These are phyloP conservation scores for Pteropus alecto DNA, from an alignment of 2,113 vertebrate genomes.

Conservation along the genomic window DNA sequence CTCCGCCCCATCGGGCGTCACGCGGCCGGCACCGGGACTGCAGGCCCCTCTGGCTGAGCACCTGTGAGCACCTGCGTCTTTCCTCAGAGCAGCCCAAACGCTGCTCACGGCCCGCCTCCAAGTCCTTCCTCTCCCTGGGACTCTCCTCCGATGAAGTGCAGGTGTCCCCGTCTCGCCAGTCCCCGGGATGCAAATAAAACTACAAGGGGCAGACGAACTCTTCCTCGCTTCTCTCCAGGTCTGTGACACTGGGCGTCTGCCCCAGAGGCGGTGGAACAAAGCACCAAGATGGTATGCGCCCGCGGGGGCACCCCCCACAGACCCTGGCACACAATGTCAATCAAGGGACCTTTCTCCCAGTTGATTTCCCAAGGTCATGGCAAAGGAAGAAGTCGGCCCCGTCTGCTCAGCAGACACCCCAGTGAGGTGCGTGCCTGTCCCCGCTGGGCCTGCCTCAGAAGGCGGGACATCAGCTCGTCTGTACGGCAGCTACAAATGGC, in stretches of 20 bases:
- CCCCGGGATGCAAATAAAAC: background rate
- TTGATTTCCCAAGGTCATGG: background rate
- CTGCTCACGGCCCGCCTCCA: background rate
- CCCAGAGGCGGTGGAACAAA: background rate
- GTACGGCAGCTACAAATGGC: background rate
- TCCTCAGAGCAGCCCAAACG: background rate
- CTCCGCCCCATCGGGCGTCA: too few species aligned
- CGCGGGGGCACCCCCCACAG: background rate
- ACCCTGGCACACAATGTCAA: background rate
- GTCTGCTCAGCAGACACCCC: background rate
- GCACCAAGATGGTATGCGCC: background rate
- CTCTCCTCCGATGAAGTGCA: background rate
- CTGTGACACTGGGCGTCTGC: background rate
- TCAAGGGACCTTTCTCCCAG: background rate
- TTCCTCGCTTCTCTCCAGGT: background rate
- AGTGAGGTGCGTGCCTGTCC: background rate
- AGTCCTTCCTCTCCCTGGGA: background rate
- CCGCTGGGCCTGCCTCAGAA: background rate
- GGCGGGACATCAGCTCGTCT: background rate
- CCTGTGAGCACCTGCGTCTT: rapidly evolving
- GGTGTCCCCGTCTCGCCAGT: background rate
- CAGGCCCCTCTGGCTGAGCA: background rate
- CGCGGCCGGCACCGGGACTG: background rate
- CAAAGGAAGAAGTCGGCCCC: background rate
- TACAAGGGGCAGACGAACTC: background rate